Evolutionary conservation across 2,888 invertebrate genomes (phyloP), one percentile per base, ranked within the genome.

Genomic region (Stenichneumon culpator): DNA sequence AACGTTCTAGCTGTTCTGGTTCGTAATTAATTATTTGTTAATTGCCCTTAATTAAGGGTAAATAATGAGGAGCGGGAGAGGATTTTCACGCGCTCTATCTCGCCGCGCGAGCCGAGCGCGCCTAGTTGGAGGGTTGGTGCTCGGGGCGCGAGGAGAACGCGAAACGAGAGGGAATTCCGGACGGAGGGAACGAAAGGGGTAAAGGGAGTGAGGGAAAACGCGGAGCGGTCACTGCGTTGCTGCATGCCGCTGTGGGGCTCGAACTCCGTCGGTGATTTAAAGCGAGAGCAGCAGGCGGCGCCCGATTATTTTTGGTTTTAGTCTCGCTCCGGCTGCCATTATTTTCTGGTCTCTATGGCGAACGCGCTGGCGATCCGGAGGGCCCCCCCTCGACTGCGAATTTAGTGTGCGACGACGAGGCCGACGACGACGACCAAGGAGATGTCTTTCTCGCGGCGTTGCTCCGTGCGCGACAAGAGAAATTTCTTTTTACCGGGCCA

Each of bases 221-320:
- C 80, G 88, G 86, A 89, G 86, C 88, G 88, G 88, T 90, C 89
- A 90, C 88, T 86, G 88, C 88, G 86, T 57, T 44, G 57, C 57
- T 73, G 73, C 22, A 73, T 7, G 25, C 60, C 28, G n/a, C 25
- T 28, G 47, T 60, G 65, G 65, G 54, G 77, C 75, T 39, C 75
- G 68, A 73, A 82, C 79, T 77, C 68, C 72, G 72, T 79, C 54
- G 75, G 90, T 93, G 92, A 93, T 93, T 93, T 92, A 93, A 86
- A 88, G 90, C 89, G 89, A 82, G 90, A 88, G 86, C 91, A 93
- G 90, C 92, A 91, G 91, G 92, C 91, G 92, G 90, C 89, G 89
- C 89, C 90, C 93, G 92, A 93, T 93, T 93, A 93, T 93, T 93
- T 93, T 92, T 93, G 93, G 91, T 93, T 93, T 93, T 91, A 90